These are phyloP conservation scores for Nipponacmea schrenckii DNA, from an alignment of 2,888 invertebrate genomes.

Conservation along the genomic window DNA sequence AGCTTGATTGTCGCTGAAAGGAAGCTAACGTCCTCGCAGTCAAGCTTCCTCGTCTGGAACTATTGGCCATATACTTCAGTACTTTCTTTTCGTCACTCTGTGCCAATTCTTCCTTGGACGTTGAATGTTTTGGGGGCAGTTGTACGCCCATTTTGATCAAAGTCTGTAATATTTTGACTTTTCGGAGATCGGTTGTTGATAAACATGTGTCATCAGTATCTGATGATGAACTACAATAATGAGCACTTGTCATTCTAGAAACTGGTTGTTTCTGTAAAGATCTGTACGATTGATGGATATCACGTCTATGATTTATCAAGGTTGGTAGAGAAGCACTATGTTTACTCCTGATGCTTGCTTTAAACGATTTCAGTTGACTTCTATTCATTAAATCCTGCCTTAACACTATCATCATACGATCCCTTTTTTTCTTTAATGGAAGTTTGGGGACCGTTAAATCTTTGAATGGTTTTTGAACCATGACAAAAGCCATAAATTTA, in stretches of 20 bases:
- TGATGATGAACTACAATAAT: background rate
- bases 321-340: background rate
- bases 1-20: background rate
- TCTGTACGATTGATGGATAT: background rate
- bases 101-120: background rate
- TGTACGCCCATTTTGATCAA: background rate
- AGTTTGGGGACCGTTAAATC: no score
- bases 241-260: background rate
- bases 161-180: background rate
- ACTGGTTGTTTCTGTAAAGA: background rate
- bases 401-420: background rate
- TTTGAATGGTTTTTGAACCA: no score
- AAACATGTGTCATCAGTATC: background rate
- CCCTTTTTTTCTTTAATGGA: background rate
- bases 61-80: background rate
- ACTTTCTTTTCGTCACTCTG: conserved; percentile 7
- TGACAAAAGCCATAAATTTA: no score
- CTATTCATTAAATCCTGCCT: background rate
- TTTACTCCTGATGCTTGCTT: background rate
- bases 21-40: background rate
- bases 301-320: background rate
- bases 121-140: background rate
- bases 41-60: background rate
- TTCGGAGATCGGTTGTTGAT: background rate
- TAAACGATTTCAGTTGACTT: background rate